These are phyloP conservation scores for Megalops atlanticus DNA, from an alignment of 2,113 vertebrate genomes.

Conservation along the genomic window DNA sequence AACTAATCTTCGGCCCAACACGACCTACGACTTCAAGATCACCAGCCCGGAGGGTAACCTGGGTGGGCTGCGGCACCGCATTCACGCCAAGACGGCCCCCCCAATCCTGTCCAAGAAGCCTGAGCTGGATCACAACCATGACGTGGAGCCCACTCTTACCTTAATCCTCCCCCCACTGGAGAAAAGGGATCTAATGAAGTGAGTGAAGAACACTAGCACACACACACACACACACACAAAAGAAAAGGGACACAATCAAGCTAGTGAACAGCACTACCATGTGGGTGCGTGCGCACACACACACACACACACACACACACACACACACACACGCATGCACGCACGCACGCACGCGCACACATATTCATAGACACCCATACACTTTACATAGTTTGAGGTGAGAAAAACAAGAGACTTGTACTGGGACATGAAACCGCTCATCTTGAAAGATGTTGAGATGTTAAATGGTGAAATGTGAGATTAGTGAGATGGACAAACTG, in stretches of 20 bases:
- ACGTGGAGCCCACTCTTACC: slow-evolving; percentile 83
- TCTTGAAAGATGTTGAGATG: neutral
- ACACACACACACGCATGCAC: neutral
- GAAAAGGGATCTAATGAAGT: slow-evolving; percentile 83
- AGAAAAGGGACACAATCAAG: no score
- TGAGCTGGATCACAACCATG: slow-evolving; percentile 81
- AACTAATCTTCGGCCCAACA: slow-evolving; percentile 86
- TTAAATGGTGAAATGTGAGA: neutral
- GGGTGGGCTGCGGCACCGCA: slow-evolving; percentile 91
- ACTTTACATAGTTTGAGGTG: no score
- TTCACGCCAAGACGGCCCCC: slow-evolving; percentile 88
- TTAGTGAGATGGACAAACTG: neutral
- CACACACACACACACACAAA: neutral
- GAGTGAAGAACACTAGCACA: slow-evolving; percentile 33
- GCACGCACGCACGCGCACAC: neutral
- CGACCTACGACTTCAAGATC: slow-evolving; percentile 91
- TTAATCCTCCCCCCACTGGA: slow-evolving; percentile 86
- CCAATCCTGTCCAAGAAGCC: slow-evolving; percentile 82
- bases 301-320: slow-evolving; percentile 1
- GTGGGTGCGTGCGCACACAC: neutral
- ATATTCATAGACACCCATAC: neutral
- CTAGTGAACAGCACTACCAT: no score
- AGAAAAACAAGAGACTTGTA: neutral
- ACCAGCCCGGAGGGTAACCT: slow-evolving; percentile 88
- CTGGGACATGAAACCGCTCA: neutral